Percentiles rank a stretch among this genome's conserved stretches.
These are phyloP conservation scores for Eurypyga helias DNA, from an alignment of 2,113 vertebrate species.

Conservation along the genomic window DNA sequence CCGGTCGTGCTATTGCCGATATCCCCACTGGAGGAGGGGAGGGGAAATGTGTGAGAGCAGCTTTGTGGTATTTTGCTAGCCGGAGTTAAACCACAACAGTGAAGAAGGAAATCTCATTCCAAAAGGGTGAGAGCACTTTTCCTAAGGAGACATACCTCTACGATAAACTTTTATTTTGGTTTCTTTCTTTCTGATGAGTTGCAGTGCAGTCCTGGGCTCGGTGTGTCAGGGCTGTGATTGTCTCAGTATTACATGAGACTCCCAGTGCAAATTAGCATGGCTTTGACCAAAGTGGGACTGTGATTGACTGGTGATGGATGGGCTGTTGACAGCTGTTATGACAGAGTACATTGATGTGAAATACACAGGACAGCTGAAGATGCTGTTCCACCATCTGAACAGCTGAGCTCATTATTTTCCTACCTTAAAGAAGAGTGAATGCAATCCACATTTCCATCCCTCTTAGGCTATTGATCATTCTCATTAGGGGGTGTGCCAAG, in stretches of 20 bases:
- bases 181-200: background rate
- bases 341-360: background rate
- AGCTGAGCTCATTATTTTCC: background rate
- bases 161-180: background rate
- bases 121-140: background rate
- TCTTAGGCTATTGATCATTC: background rate
- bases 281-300: background rate
- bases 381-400: background rate
- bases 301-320: background rate
- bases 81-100: too few species aligned
- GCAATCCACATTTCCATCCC: background rate
- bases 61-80: too few species aligned
- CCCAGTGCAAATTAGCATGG: background rate
- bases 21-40: too few species aligned
- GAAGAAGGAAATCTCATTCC: background rate
- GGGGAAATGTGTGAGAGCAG: too few species aligned
- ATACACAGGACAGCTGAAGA: background rate
- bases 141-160: background rate
- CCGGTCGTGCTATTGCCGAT: too few species aligned
- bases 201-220: background rate
- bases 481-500: rapidly evolving
- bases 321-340: background rate
- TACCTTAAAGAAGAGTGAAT: background rate
- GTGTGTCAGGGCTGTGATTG: background rate
- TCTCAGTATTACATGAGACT: background rate